Conservation (phyloP, 2,888 invertebrate species). For the Agrochola lota region DNA sequence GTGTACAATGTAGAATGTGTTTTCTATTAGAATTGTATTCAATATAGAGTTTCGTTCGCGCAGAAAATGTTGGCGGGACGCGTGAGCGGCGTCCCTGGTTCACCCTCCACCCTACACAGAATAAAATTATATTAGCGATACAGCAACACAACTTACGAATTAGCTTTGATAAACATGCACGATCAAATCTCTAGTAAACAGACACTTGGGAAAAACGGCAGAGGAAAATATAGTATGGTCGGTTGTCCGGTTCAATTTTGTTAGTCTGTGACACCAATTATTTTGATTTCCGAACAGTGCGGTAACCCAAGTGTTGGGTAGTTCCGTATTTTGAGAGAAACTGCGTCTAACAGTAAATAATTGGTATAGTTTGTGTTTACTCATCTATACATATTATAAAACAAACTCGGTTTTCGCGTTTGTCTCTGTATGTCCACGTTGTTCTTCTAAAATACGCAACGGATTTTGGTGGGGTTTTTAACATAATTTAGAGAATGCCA, state of each 20-base stretch:
- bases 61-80: conserved; percentile 85
- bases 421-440: too few relatives aligned
- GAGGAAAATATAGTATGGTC: conserved; percentile 8
- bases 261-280: conserved; percentile 35
- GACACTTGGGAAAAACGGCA: conserved; percentile 24
- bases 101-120: conserved; percentile 59
- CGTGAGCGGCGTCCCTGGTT: conserved; percentile 73
- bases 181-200: conserved; percentile 33
- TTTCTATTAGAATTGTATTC: conserved; percentile 84
- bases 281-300: conserved; percentile 20
- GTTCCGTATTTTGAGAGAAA: background rate
- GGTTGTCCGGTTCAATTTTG: conserved; percentile 7
- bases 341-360: background rate
- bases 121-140: conserved; percentile 62
- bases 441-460: too few relatives aligned
- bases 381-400: too few relatives aligned
- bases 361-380: background rate
- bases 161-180: conserved; percentile 56
- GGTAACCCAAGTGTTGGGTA: background rate
- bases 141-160: conserved; percentile 59
- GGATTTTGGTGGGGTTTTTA: too few relatives aligned
- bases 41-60: conserved; percentile 85
- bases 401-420: too few relatives aligned
- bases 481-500: too few relatives aligned
- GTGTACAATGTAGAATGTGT: conserved; percentile 65